Percentiles rank a stretch among this genome's conserved stretches.
Conservation (phyloP, 2,113 vertebrate species). For the Mixornis gularis region DNA sequence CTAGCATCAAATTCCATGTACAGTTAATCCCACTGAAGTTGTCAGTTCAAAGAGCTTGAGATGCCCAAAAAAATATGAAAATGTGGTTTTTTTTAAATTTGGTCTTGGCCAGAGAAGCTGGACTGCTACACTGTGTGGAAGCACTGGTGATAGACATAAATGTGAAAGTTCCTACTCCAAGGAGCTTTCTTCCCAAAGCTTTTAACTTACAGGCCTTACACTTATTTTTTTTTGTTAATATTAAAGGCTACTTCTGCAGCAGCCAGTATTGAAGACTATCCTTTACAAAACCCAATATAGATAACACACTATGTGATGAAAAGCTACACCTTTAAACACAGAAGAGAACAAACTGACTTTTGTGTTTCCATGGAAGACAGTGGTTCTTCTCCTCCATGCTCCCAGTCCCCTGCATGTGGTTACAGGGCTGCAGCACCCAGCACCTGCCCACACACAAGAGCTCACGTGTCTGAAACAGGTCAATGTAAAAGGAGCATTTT, state of each 20-base stretch:
- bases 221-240: not conserved
- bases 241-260: not conserved
- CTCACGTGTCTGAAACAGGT: not conserved
- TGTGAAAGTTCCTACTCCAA: not conserved
- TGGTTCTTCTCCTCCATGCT: not conserved
- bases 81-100: not conserved
- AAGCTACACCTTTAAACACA: not conserved
- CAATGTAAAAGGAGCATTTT: not conserved
- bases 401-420: rapidly evolving
- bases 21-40: not conserved
- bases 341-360: not conserved
- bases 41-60: not conserved
- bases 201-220: not conserved
- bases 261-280: not conserved
- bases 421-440: rapidly evolving
- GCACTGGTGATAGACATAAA: not conserved
- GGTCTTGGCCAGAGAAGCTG: not conserved
- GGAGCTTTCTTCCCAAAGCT: not conserved
- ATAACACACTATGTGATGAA: not conserved
- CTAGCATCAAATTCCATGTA: not conserved
- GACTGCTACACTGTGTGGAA: not conserved
- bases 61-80: not conserved
- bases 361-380: not conserved
- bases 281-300: not conserved
- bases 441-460: not conserved